Conservation (phyloP, 1,140 invertebrate species). For the Pseudomyrmex flavicornis region DNA sequence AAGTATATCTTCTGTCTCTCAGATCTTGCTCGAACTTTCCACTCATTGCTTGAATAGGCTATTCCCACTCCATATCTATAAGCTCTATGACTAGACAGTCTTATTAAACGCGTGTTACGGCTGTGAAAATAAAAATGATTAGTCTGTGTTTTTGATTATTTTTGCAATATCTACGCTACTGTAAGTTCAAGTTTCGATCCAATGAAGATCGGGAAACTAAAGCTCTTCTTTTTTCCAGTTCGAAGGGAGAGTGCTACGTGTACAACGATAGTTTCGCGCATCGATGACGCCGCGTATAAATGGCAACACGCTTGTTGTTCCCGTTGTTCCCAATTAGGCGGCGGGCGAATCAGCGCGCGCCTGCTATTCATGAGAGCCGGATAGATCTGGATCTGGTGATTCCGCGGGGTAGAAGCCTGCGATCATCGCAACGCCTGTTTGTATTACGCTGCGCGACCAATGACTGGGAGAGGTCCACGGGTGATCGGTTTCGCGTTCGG, state of each 20-base stretch:
- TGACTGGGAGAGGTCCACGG: constrained; percentile 28
- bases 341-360: constrained; percentile 55
- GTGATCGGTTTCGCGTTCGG: constrained; percentile 57
- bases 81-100: too few relatives aligned
- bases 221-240: background rate
- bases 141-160: background rate
- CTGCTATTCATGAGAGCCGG: constrained; percentile 66
- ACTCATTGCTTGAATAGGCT: too few relatives aligned
- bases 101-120: too few relatives aligned
- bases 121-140: background rate
- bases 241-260: background rate
- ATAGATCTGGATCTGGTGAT: constrained; percentile 72
- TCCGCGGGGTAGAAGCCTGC: constrained; percentile 5
- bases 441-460: constrained; percentile 42
- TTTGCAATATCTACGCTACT: background rate
- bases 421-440: constrained; percentile 42
- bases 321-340: constrained; percentile 73
- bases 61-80: too few relatives aligned
- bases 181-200: too few relatives aligned
- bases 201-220: background rate
- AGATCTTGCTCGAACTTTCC: too few relatives aligned
- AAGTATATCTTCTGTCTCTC: too few relatives aligned
- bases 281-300: constrained; percentile 55
- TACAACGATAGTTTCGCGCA: constrained; percentile 1
- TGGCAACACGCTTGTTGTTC: constrained; percentile 65